Base-by-base conservation (phyloP, 2,113 vertebrate species). In the Abramis brama region DNA sequence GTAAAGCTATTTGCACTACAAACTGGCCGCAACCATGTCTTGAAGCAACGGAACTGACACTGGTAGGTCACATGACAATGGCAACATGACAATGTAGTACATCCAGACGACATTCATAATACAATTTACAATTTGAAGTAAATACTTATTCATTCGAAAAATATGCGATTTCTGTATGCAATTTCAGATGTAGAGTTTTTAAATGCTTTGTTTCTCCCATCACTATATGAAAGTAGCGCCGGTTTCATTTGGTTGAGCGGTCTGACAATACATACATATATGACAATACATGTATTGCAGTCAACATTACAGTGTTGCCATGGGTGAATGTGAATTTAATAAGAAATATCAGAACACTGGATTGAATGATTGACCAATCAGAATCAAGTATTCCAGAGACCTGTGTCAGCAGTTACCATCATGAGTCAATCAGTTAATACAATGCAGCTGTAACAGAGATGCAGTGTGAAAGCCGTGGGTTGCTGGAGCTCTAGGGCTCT, bases 351-450 rank as follows among this genome's bases (percentile, higher is more conserved):
- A 23, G 9, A 21, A 10, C 1, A 2, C 68, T 43, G 68, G 36
- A 43, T 12, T 9, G 21, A 11, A 39, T 5, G 9, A 12, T 71
- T 71, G 36, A 71, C 68, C 36, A 27, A 55, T 55, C 27, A 33
- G 13, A 77, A 77, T 77, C 21, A 77, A 33, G 25, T 77, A 55
- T 77, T 77, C 15, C 25, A 52, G n/a, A 25, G 45, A 15, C 15
- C 15, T 9, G 50, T 33, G 75, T 77, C 17, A 12, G 75, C 75
- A 77, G 47, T 77, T 55, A 77, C 43, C 7, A 6, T 75, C 50
- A 77, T 71, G 60, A 88, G 84, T 79, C 82, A 88, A 71, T 84
- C 66, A 73, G 52, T 78, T 88, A 82, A 88, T 86, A 39, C 79
- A 78, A 60, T 70, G 59, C 83, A 71, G 79, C 87, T 85, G 83